These are phyloP conservation scores for Thysanoteuthis rhombus DNA, from an alignment of 2,888 invertebrate species.

Conservation along the genomic window DNA sequence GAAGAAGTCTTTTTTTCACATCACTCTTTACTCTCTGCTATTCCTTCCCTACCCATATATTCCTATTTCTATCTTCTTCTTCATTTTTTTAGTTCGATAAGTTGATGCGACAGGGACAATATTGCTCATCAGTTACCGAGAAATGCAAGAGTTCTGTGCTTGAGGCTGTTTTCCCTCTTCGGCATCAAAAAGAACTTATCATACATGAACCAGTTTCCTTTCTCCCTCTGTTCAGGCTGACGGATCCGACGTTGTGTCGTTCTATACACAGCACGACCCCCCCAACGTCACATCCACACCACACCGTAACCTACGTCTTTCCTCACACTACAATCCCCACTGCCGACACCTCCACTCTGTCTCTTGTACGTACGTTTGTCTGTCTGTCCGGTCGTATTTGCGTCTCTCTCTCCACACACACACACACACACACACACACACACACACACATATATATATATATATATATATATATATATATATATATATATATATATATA, in stretches of 20 bases:
- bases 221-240: not conserved
- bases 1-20: not conserved
- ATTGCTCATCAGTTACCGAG: not conserved
- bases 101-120: not conserved
- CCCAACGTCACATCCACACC: not conserved
- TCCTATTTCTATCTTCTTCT: no score
- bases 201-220: not conserved
- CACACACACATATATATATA: no score
- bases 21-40: not conserved
- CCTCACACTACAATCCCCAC: not conserved
- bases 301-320: not conserved
- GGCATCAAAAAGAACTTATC: not conserved
- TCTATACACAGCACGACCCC: not conserved
- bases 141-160: not conserved
- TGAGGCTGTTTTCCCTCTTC: not conserved
- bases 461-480: no score
- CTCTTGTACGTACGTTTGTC: not conserved
- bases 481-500: no score
- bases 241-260: not conserved
- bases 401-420: no score
- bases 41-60: not conserved
- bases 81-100: not conserved
- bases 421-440: no score
- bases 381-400: not conserved
- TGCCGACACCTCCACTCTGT: not conserved